Percentiles rank a stretch among this genome's conserved stretches.
Evolutionary conservation across 2,113 vertebrate species (phyloP).

Genomic region (Parus major): DNA sequence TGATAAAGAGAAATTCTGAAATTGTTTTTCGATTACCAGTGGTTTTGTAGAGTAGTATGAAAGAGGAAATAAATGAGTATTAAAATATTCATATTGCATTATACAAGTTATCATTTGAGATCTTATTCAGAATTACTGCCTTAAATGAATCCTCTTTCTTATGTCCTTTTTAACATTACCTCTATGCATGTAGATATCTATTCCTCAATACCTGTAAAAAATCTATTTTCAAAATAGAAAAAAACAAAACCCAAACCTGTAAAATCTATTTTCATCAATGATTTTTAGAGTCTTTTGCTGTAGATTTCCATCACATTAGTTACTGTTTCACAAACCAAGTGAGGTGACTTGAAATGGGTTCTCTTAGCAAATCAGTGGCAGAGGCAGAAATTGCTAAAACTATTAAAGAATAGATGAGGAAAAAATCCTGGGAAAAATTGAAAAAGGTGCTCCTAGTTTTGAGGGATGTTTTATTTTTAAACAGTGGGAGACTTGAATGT

Average conservation of each 20-base stretch:
- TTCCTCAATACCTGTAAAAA: not conserved
- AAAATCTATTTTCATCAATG: not conserved
- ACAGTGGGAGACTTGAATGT: not conserved
- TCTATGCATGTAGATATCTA: not conserved
- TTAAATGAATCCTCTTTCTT: not conserved
- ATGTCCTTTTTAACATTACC: not conserved
- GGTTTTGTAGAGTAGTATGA: not conserved
- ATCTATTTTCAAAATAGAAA: not conserved
- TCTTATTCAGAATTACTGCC: not conserved
- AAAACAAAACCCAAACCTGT: not conserved
- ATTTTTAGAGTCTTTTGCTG: not conserved
- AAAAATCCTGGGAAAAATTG: not conserved
- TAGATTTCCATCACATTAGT: not conserved
- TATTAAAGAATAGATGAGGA: not conserved
- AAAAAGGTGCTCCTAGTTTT: not conserved
- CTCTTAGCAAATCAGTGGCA: not conserved
- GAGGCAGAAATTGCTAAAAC: not conserved
- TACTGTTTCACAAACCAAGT: not conserved
- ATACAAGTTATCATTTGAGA: not conserved
- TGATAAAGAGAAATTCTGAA: not conserved
- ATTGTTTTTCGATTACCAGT: not conserved
- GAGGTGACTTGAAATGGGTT: not conserved
- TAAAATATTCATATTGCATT: not conserved
- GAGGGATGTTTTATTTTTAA: not conserved
- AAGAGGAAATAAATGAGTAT: not conserved